Conservation (phyloP, 1,140 invertebrate species). For the Macrosteles quadrilineatus region DNA sequence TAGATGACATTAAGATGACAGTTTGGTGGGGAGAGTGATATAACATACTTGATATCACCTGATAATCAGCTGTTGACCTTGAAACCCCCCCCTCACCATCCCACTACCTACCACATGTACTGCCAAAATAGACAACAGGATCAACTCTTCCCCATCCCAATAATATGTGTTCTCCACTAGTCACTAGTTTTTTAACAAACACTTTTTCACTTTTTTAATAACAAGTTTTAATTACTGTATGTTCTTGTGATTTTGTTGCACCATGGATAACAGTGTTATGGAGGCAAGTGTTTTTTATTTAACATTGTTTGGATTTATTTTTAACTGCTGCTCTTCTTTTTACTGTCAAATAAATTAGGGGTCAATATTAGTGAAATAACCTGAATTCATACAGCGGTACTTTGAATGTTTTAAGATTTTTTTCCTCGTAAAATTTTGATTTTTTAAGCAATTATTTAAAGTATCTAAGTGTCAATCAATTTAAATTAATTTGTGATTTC, state of each 20-base stretch:
- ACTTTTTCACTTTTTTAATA: background rate
- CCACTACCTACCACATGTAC: background rate
- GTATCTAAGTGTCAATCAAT: too few species aligned
- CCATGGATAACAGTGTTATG: background rate
- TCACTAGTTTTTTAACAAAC: background rate
- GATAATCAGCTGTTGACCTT: constrained; percentile 19
- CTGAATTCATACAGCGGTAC: background rate
- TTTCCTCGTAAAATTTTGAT: too few species aligned
- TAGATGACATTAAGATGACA: too few species aligned
- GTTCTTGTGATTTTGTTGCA: background rate
- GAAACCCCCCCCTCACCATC: background rate
- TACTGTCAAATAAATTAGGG: background rate
- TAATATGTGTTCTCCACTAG: background rate
- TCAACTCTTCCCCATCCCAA: background rate
- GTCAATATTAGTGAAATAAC: background rate
- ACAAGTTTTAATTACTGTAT: background rate
- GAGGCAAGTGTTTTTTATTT: background rate
- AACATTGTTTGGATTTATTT: background rate
- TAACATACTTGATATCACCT: background rate
- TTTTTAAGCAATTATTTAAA: too few species aligned
- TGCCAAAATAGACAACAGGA: constrained; percentile 15
- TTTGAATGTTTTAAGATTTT: too few species aligned
- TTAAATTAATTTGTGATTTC: too few species aligned
- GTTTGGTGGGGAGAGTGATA: background rate
- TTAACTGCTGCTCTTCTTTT: background rate